Percentiles rank a stretch among this genome's conserved stretches.
Evolutionary conservation across 1,140 invertebrate genomes (phyloP).

Genomic region (Microplitis demolitor): DNA sequence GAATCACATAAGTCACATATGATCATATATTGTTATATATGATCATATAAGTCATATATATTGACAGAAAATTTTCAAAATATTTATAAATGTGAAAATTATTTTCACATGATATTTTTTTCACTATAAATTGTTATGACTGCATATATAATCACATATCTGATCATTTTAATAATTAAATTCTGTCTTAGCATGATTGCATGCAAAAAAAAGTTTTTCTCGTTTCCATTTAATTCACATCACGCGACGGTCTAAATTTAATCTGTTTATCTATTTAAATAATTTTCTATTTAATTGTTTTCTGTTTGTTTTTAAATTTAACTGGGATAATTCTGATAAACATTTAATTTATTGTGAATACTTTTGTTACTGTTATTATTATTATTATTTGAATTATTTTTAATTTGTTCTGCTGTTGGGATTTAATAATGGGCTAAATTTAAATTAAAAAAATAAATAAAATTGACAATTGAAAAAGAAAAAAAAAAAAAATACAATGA

Average conservation of each 20-base stretch:
- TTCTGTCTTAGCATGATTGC: conserved; percentile 47
- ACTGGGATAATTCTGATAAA: too few relatives aligned
- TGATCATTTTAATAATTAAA: neutral
- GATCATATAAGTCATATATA: too few relatives aligned
- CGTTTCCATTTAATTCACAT: neutral
- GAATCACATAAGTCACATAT: too few relatives aligned
- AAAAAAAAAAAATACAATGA: conserved; percentile 51
- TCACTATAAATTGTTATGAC: too few relatives aligned
- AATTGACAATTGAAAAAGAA: conserved; percentile 32
- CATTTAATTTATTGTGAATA: conserved; percentile 10
- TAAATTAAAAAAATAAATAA: conserved; percentile 32
- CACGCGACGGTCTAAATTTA: neutral
- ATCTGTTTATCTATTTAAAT: conserved; percentile 17
- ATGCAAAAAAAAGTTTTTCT: conserved; percentile 42
- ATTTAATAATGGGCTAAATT: conserved; percentile 28
- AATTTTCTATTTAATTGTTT: neutral
- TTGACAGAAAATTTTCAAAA: neutral
- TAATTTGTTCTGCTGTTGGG: conserved; percentile 28
- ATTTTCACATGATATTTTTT: too few relatives aligned
- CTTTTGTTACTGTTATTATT: too few relatives aligned
- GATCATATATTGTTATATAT: too few relatives aligned
- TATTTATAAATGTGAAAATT: too few relatives aligned
- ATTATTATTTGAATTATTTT: neutral
- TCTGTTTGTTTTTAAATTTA: conserved; percentile 1
- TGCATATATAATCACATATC: neutral